Evolutionary conservation across 2,113 vertebrate genomes (phyloP).

Genomic region (Psophia crepitans): DNA sequence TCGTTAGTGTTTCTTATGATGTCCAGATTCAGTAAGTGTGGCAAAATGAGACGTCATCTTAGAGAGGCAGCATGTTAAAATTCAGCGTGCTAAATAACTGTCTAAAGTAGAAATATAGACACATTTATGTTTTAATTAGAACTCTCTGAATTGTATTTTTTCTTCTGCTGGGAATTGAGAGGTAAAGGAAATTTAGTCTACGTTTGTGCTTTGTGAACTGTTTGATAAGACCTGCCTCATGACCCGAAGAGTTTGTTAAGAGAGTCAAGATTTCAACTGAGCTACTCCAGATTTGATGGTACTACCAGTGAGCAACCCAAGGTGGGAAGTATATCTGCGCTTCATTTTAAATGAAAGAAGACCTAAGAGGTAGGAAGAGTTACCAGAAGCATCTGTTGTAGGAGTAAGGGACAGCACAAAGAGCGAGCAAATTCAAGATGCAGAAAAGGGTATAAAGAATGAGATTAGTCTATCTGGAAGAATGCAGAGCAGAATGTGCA

Average conservation of each 20-base stretch:
- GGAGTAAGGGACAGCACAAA: not conserved
- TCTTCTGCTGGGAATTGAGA: not conserved
- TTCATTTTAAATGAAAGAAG: not conserved
- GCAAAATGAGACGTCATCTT: not conserved
- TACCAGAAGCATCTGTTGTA: not conserved
- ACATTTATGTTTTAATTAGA: not conserved
- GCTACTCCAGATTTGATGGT: not conserved
- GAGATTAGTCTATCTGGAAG: not conserved
- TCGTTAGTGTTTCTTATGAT: not conserved
- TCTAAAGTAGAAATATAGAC: not conserved
- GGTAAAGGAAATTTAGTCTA: not conserved
- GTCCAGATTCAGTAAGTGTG: not conserved
- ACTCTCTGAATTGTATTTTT: not conserved
- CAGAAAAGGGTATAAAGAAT: not conserved
- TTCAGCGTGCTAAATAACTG: not conserved
- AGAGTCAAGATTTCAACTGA: not conserved
- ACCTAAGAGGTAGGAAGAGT: not conserved
- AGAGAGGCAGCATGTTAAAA: not conserved
- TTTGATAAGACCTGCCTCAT: not conserved
- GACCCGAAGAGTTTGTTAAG: not conserved
- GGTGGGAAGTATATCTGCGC: not conserved
- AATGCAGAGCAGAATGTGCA: not conserved
- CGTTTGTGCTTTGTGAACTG: not conserved
- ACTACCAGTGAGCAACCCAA: not conserved
- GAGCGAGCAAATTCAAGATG: not conserved